These are phyloP conservation scores for Drosophila mayaguana DNA, from an alignment of 2,888 invertebrate species.

Conservation along the genomic window DNA sequence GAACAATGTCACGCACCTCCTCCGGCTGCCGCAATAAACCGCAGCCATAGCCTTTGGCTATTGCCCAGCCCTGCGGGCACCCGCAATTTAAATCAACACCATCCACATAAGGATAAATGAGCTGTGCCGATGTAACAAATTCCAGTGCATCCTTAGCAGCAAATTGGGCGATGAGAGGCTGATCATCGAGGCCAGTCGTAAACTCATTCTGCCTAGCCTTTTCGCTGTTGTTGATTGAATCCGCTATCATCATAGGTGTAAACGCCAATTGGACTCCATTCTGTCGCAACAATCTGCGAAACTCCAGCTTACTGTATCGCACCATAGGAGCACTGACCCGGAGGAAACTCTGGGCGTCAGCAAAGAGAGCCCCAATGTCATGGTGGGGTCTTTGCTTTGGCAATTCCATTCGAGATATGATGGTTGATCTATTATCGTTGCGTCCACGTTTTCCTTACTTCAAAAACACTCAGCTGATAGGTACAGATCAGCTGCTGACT, in stretches of 20 bases:
- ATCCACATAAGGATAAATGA: slow-evolving; percentile 93
- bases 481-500: slow-evolving; percentile 22
- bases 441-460: slow-evolving; percentile 12
- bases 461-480: slow-evolving; percentile 28
- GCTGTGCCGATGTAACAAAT: slow-evolving; percentile 93
- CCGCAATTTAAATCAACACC: slow-evolving; percentile 99
- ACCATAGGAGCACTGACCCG: slow-evolving; percentile 98
- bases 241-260: slow-evolving; percentile 98
- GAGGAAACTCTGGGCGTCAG: slow-evolving; percentile 85
- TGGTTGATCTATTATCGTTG: neutral
- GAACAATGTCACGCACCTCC: slow-evolving; percentile 92
- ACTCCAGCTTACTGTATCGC: slow-evolving; percentile 88
- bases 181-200: slow-evolving; percentile 90
- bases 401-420: slow-evolving; percentile 45
- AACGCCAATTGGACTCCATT: slow-evolving; percentile 96
- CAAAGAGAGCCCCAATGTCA: slow-evolving; percentile 89
- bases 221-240: slow-evolving; percentile 95
- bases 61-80: slow-evolving; percentile 98
- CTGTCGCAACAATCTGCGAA: slow-evolving; percentile 90
- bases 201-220: slow-evolving; percentile 95
- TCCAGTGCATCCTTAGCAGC: slow-evolving; percentile 94
- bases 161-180: slow-evolving; percentile 96
- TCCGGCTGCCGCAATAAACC: slow-evolving; percentile 93
- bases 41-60: slow-evolving; percentile 95
- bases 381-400: slow-evolving; percentile 63